These are phyloP conservation scores for Drosophila saltans DNA, from an alignment of 1,140 invertebrate genomes.

Conservation along the genomic window DNA sequence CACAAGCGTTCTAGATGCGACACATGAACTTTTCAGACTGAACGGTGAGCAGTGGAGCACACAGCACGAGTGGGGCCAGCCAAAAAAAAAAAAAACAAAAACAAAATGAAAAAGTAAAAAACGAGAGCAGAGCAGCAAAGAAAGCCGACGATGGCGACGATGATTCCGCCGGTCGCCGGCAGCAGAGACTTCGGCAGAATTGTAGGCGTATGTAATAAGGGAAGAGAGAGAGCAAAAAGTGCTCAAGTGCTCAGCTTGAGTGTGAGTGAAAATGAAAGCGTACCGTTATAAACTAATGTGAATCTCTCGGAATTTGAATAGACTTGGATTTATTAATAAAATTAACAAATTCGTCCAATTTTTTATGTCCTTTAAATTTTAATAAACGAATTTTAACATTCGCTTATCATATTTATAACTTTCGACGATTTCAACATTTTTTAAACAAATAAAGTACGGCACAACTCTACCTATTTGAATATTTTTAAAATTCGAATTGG, in stretches of 20 bases:
- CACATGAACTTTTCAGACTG: slow-evolving; percentile 76
- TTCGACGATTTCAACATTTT: too few species aligned
- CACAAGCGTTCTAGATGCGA: slow-evolving; percentile 69
- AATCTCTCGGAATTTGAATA: background rate
- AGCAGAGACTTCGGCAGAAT: slow-evolving; percentile 24
- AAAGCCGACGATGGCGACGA: slow-evolving; percentile 43
- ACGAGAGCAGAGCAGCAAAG: slow-evolving; percentile 42
- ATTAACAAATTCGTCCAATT: background rate
- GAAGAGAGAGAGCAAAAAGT: background rate
- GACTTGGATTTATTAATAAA: background rate
- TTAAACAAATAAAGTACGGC: too few species aligned
- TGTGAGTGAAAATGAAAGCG: slow-evolving; percentile 52
- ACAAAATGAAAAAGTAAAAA: slow-evolving; percentile 8
- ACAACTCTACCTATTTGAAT: too few species aligned
- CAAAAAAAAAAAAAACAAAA: slow-evolving; percentile 36
- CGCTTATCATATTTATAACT: too few species aligned
- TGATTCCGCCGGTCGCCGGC: slow-evolving; percentile 45
- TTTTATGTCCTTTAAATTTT: too few species aligned
- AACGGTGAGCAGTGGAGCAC: slow-evolving; percentile 45
- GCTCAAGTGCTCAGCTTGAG: slow-evolving; percentile 23
- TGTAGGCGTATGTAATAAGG: slow-evolving; percentile 29
- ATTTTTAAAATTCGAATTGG: too few species aligned
- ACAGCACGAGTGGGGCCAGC: slow-evolving; percentile 33
- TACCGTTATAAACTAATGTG: background rate
- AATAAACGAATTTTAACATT: too few species aligned